Conservation (phyloP, 2,888 invertebrate genomes). For the Dicyrtoma fusca region DNA sequence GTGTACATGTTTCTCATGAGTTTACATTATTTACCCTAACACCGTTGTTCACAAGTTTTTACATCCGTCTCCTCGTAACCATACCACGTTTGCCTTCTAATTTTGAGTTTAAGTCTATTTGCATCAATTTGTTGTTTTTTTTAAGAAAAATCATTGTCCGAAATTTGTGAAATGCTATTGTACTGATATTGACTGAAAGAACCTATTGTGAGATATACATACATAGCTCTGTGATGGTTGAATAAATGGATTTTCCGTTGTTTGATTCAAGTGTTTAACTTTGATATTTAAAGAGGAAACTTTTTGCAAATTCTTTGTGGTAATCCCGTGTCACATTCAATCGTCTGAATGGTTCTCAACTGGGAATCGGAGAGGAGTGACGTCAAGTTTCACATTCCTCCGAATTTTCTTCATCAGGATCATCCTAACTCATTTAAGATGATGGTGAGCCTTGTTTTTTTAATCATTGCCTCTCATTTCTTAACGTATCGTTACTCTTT, state of each 20-base stretch:
- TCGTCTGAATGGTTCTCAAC: constrained; percentile 54
- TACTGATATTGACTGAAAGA: too few species aligned
- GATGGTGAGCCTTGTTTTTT: constrained; percentile 48
- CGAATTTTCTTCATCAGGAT: constrained; percentile 52
- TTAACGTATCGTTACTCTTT: not conserved
- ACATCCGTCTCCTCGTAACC: not conserved
- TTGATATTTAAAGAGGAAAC: not conserved
- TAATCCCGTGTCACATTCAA: constrained; percentile 28
- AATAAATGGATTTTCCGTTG: too few species aligned
- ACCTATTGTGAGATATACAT: too few species aligned
- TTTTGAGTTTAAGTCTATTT: too few species aligned
- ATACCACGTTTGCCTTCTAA: too few species aligned
- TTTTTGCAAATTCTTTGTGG: constrained; percentile 16
- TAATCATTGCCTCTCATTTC: not conserved
- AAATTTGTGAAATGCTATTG: too few species aligned
- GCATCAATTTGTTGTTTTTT: too few species aligned
- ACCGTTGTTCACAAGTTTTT: not conserved
- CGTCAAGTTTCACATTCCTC: constrained; percentile 55
- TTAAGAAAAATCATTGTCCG: too few species aligned
- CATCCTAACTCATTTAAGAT: constrained; percentile 51
- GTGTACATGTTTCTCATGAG: constrained; percentile 29
- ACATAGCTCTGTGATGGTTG: too few species aligned
- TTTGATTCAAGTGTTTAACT: not conserved
- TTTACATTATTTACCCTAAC: constrained; percentile 3
- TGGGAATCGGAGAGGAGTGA: constrained; percentile 54